A percentile compares a stretch with the other conserved stretches of the same genome.
Evolutionary conservation across 2,797 vertebrate genomes (phyloP).

Genomic region (Melanotaenia boesemani): DNA sequence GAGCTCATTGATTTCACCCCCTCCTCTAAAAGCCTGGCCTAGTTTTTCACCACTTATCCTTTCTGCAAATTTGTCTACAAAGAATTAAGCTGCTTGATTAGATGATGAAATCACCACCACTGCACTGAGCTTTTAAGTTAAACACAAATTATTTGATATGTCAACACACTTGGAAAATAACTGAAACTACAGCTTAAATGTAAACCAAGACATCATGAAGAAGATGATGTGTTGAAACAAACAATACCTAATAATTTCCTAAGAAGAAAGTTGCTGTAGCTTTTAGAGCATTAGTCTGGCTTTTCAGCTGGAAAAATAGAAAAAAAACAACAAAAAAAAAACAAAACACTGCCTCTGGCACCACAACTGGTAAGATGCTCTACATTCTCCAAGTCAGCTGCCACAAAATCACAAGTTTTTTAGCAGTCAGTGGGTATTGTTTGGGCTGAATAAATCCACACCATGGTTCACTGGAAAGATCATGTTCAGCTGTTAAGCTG

Average conservation of each 20-base stretch:
- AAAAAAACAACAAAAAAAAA: no score
- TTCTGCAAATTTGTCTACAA: conserved; percentile 5
- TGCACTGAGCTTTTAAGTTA: conserved; percentile 40
- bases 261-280: not conserved
- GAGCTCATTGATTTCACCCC: conserved; percentile 54
- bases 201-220: no score
- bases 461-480: not conserved
- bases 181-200: not conserved
- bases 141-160: not conserved
- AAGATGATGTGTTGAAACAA: not conserved
- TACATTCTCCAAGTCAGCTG: conserved; percentile 64
- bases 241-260: not conserved
- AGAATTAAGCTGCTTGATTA: conserved; percentile 11
- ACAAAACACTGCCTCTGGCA: not conserved
- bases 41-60: conserved; percentile 30
- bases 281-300: not conserved
- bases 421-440: conserved; percentile 46
- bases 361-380: conserved; percentile 11
- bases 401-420: conserved; percentile 56
- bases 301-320: not conserved
- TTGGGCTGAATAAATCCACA: conserved; percentile 3
- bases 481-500: not conserved
- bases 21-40: conserved; percentile 32
- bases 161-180: not conserved
- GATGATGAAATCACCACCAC: conserved; percentile 34